Evolutionary conservation across 2,797 vertebrate species (phyloP).

Genomic region (Neosilurus mollespiculum): DNA sequence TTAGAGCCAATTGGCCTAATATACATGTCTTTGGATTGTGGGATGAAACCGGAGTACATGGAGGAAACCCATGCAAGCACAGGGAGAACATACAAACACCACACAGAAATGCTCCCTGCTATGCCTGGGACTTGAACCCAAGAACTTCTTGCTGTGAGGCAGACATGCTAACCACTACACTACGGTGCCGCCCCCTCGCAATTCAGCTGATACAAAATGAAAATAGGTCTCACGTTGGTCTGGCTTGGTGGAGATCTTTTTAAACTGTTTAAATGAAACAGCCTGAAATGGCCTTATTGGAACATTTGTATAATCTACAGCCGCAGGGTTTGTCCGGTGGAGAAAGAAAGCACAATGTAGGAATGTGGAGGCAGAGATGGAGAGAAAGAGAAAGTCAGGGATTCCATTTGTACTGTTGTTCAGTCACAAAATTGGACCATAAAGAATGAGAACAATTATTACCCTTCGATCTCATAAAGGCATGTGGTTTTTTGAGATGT

Average conservation of each 20-base stretch:
- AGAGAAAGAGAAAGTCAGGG: slow-evolving; percentile 42
- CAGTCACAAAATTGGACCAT: slow-evolving; percentile 51
- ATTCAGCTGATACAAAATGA: background rate
- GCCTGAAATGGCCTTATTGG: slow-evolving; percentile 13
- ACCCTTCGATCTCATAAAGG: slow-evolving; percentile 51
- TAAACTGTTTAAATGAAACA: slow-evolving; percentile 30
- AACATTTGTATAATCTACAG: slow-evolving; percentile 9
- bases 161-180: no score
- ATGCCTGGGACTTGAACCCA: no score
- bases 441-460: slow-evolving; percentile 51
- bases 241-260: slow-evolving; percentile 13
- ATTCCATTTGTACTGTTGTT: slow-evolving; percentile 42
- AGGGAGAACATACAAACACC: no score
- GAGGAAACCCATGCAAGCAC: no score
- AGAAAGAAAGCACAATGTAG: slow-evolving; percentile 12
- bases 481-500: slow-evolving; percentile 27
- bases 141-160: no score
- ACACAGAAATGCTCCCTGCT: no score
- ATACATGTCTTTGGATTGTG: no score
- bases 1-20: no score
- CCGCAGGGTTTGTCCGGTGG: slow-evolving; percentile 1
- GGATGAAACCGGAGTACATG: no score
- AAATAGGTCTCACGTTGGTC: slow-evolving; percentile 15
- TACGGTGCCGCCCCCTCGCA: no score
- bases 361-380: slow-evolving; percentile 1